Conservation (phyloP, 2,113 vertebrate genomes). For the Carassius gibelio region DNA sequence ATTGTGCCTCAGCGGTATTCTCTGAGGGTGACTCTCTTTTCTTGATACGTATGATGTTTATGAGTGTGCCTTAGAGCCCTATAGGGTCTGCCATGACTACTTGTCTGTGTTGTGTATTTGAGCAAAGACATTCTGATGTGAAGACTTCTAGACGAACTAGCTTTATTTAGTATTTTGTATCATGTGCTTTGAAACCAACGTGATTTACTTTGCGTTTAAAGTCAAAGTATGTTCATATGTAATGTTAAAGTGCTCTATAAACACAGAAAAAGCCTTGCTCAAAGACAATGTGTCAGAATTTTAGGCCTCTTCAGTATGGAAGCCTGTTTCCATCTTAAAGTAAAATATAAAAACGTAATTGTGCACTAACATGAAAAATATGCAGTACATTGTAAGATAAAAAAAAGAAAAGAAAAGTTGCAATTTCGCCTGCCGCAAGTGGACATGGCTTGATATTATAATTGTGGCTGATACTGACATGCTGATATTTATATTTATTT, state of each 20-base stretch:
- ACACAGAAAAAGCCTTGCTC: constrained; percentile 9
- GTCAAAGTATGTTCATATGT: constrained; percentile 30
- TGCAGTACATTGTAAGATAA: neutral
- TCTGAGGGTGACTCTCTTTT: constrained; percentile 28
- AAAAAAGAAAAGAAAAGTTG: neutral
- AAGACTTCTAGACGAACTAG: constrained; percentile 15
- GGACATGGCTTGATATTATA: neutral
- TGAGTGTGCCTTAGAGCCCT: constrained; percentile 10
- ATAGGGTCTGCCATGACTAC: constrained; percentile 11
- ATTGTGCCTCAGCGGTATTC: constrained; percentile 20
- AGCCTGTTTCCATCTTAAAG: neutral
- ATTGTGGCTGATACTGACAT: neutral
- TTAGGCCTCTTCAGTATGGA: neutral
- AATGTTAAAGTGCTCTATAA: neutral
- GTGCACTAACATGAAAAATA: neutral
- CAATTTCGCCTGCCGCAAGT: neutral
- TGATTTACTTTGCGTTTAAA: neutral
- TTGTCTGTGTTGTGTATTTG: constrained; percentile 8
- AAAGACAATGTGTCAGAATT: neutral
- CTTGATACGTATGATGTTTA: constrained; percentile 16
- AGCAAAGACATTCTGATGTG: constrained; percentile 26
- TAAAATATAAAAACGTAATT: neutral
- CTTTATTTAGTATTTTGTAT: constrained; percentile 9
- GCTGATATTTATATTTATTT: neutral
- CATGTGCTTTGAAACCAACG: constrained; percentile 5